Conservation (phyloP, 2,888 invertebrate genomes). For the Andrena praecox region DNA sequence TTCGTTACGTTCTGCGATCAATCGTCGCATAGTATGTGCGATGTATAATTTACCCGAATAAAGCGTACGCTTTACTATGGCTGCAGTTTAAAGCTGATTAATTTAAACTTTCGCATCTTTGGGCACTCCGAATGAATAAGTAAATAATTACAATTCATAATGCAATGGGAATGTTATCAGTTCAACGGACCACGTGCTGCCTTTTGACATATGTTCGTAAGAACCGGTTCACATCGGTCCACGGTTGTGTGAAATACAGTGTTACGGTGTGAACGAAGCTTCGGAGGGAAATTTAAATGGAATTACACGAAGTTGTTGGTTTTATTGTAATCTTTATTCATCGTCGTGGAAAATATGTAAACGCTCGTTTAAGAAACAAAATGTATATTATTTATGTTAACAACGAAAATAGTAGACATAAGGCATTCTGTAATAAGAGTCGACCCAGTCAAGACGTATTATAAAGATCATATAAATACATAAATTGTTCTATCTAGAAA, state of each 20-base stretch:
- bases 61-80: slow-evolving; percentile 4
- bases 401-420: too few species aligned
- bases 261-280: too few species aligned
- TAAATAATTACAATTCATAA: slow-evolving; percentile 22
- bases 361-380: too few species aligned
- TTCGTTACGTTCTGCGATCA: neutral
- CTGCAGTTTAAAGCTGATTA: slow-evolving; percentile 8
- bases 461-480: too few species aligned
- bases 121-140: neutral
- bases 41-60: slow-evolving; percentile 13
- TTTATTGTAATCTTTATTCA: too few species aligned
- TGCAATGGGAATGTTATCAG: neutral
- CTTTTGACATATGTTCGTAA: neutral
- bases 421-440: too few species aligned
- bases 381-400: too few species aligned
- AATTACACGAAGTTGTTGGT: too few species aligned
- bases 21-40: neutral
- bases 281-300: too few species aligned
- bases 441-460: too few species aligned
- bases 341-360: too few species aligned
- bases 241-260: neutral
- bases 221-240: neutral
- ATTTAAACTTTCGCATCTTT: slow-evolving; percentile 9
- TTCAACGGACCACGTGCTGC: slow-evolving; percentile 19
- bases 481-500: too few species aligned